Conservation (phyloP, 2,113 vertebrate species). For the Sinocyclocheilus maitianheensis region DNA sequence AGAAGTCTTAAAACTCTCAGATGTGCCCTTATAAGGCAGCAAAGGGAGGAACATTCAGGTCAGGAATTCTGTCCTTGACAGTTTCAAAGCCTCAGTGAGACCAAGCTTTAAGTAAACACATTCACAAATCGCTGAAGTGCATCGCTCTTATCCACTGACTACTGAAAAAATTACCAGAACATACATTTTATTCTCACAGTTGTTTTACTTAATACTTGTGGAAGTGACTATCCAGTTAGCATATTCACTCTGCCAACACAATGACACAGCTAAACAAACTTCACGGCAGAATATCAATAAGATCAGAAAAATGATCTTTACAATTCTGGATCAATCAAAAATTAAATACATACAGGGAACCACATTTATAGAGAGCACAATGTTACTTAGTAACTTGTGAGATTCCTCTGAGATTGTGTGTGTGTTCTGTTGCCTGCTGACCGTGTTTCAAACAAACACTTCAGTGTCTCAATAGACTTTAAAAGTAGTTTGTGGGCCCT, state of each 20-base stretch:
- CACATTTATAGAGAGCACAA: background rate
- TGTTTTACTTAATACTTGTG: background rate
- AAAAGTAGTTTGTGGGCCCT: slow-evolving; percentile 30
- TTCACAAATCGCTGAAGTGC: slow-evolving; percentile 5
- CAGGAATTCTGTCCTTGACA: slow-evolving; percentile 48
- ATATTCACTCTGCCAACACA: background rate
- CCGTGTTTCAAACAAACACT: slow-evolving; percentile 44
- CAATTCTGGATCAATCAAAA: background rate
- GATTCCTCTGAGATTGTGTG: background rate
- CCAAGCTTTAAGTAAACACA: slow-evolving; percentile 23
- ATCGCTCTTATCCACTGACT: slow-evolving; percentile 4
- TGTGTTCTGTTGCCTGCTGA: slow-evolving; percentile 25
- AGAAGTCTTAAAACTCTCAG: slow-evolving; percentile 54
- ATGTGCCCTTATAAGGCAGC: slow-evolving; percentile 62
- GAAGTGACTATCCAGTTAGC: background rate
- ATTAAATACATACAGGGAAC: background rate
- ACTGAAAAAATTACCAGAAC: background rate
- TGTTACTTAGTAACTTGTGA: background rate
- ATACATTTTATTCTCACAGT: background rate
- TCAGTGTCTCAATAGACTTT: slow-evolving; percentile 42
- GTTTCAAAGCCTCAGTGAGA: slow-evolving; percentile 28
- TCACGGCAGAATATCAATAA: background rate
- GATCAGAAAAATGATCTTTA: background rate
- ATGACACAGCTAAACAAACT: background rate
- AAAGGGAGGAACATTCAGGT: slow-evolving; percentile 38